Conservation (phyloP, 2,113 vertebrate species). For the Petrocephalus zakoni region DNA sequence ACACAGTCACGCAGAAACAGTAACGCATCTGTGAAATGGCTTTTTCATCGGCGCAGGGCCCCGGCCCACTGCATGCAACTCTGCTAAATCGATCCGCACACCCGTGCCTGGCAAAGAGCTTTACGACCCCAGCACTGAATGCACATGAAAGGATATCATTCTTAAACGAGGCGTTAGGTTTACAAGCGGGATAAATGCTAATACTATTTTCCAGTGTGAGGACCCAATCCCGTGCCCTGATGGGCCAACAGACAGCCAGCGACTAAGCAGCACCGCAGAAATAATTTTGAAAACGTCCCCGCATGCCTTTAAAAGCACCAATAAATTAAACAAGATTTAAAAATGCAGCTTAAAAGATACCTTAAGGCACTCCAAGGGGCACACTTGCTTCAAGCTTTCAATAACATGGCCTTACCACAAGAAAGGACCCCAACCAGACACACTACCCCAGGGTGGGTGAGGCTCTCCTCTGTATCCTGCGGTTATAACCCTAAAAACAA, state of each 20-base stretch:
- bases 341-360: conserved; percentile 16
- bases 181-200: conserved; percentile 31
- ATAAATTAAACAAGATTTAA: conserved; percentile 28
- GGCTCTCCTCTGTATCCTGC: background rate
- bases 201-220: conserved; percentile 40
- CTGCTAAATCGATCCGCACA: background rate
- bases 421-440: background rate
- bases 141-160: conserved; percentile 19
- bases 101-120: background rate
- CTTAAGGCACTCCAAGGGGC: background rate
- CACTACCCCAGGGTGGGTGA: background rate
- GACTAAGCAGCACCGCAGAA: conserved; percentile 36
- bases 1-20: background rate
- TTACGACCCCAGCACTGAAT: background rate
- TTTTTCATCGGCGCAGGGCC: background rate
- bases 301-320: conserved; percentile 29
- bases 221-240: conserved; percentile 30
- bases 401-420: conserved; percentile 15
- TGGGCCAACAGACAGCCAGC: conserved; percentile 27
- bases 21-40: background rate
- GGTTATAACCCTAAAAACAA: background rate
- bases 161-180: conserved; percentile 28
- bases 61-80: background rate
- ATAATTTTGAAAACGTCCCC: conserved; percentile 43
- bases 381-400: background rate